phyloP scores from a whole-genome alignment of 2,797 vertebrate species.

The Crenichthys baileyi region DNA sequence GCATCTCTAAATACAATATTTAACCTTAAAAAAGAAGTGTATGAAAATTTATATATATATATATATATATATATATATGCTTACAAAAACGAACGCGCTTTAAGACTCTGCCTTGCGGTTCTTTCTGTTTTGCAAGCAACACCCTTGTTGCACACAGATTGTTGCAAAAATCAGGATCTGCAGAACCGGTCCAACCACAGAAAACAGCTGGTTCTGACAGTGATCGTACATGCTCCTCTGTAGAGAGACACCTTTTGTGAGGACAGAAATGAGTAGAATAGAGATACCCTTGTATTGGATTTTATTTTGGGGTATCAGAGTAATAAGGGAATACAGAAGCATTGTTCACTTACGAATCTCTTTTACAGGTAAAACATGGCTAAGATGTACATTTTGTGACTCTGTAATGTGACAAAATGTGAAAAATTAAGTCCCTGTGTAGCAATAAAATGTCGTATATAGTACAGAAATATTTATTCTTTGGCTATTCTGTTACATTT shows the following conservation, averaged over 20 bases:
- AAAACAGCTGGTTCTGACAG: neutral
- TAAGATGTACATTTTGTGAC: neutral
- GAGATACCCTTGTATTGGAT: neutral
- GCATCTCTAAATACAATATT: neutral
- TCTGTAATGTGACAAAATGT: neutral
- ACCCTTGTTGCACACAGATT: neutral
- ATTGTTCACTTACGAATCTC: neutral
- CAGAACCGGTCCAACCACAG: neutral
- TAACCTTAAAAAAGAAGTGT: neutral
- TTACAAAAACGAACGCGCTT: too few species aligned
- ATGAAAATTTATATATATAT: too few species aligned
- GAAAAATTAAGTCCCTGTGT: neutral
- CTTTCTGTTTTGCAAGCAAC: neutral
- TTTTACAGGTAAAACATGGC: neutral
- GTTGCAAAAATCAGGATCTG: neutral
- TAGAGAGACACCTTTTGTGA: neutral
- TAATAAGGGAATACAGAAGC: neutral
- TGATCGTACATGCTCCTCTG: neutral
- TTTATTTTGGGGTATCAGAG: neutral
- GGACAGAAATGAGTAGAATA: neutral
- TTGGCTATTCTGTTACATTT: neutral
- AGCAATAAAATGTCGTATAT: neutral
- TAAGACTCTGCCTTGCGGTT: neutral
- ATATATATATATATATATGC: too few species aligned
- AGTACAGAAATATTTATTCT: neutral